Conservation (phyloP, 1,140 invertebrate genomes). For the Drosophila dunni region DNA sequence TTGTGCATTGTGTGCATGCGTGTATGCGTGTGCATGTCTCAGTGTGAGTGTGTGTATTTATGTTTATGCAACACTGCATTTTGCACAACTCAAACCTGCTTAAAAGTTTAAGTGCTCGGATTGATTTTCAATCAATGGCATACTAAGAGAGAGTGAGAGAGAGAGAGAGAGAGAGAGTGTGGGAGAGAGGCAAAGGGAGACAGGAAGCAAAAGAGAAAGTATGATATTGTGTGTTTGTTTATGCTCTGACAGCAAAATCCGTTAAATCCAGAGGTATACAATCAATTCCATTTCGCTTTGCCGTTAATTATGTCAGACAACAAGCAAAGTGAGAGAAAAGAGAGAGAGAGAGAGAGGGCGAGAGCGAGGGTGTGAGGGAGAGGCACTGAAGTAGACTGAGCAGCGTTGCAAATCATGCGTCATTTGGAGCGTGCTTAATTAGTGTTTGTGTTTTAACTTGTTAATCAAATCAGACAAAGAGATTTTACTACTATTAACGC, state of each 20-base stretch:
- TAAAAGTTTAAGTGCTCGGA: conserved; percentile 71
- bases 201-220: background rate
- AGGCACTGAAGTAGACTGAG: background rate
- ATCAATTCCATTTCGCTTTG: conserved; percentile 35
- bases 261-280: conserved; percentile 38
- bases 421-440: conserved; percentile 46
- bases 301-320: conserved; percentile 45
- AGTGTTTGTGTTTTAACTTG: conserved; percentile 32
- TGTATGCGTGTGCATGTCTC: conserved; percentile 22
- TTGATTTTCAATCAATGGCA: conserved; percentile 74
- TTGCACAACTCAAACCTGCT: conserved; percentile 75
- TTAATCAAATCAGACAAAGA: conserved; percentile 20
- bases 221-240: conserved; percentile 19
- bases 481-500: conserved; percentile 14
- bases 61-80: conserved; percentile 79
- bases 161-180: background rate
- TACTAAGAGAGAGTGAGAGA: conserved; percentile 1
- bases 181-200: background rate
- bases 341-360: background rate
- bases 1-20: conserved; percentile 30
- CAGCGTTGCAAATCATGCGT: background rate
- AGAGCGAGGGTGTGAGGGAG: background rate
- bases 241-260: conserved; percentile 38
- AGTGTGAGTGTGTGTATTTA: conserved; percentile 54
- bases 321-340: background rate